A percentile compares a stretch with the other conserved stretches of the same genome.
Evolutionary conservation across 2,888 invertebrate species (phyloP).

Genomic region (Serripes groenlandicus): DNA sequence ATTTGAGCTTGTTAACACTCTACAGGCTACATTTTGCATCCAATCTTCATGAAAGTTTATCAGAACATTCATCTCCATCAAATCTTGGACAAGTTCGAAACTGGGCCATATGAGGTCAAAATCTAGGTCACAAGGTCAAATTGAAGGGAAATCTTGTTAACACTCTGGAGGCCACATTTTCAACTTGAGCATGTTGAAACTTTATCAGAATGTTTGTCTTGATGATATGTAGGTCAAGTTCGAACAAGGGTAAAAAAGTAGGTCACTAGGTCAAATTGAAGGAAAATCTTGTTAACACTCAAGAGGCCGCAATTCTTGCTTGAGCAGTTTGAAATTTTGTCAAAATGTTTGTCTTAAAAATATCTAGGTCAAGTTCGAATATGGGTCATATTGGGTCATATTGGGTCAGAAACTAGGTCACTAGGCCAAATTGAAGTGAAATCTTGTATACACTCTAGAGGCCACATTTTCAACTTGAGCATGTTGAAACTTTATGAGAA

Average conservation of each 20-base stretch:
- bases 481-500: neutral
- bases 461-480: neutral
- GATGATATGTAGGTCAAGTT: neutral
- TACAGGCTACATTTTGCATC: neutral
- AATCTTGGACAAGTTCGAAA: neutral
- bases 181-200: neutral
- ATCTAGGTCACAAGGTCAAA: neutral
- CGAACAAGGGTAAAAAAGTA: neutral
- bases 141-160: no score
- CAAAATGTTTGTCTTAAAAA: neutral
- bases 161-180: neutral
- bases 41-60: neutral
- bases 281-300: neutral
- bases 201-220: neutral
- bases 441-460: neutral
- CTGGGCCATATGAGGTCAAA: neutral
- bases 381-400: neutral
- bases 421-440: neutral
- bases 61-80: neutral
- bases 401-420: neutral
- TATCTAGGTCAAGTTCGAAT: no score
- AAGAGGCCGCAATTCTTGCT: neutral
- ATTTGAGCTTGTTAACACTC: neutral
- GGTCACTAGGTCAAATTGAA: neutral
- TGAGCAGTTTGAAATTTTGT: neutral